Evolutionary conservation across 2,888 invertebrate species (phyloP).

Genomic region (Ariolimax columbianus): DNA sequence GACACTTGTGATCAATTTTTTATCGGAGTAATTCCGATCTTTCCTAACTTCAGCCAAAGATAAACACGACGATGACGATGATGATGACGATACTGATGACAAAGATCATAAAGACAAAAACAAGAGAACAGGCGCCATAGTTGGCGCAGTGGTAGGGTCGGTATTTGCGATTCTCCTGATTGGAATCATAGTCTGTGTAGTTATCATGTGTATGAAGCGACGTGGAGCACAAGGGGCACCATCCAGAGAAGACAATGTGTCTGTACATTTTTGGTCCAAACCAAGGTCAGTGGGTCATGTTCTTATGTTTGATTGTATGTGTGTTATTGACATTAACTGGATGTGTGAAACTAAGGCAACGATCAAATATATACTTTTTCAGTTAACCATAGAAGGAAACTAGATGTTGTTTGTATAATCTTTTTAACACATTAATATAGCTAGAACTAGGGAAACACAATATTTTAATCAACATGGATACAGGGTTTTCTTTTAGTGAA

Average conservation of each 20-base stretch:
- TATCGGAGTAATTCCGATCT: no score
- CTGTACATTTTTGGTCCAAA: not conserved
- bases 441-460: no score
- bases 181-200: not conserved
- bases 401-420: no score
- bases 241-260: not conserved
- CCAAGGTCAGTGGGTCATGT: not conserved
- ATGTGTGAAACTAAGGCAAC: no score
- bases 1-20: no score
- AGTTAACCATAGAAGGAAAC: no score
- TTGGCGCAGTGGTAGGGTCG: not conserved
- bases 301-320: no score
- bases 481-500: no score
- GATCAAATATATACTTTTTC: no score
- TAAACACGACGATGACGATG: not conserved
- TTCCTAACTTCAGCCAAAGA: not conserved
- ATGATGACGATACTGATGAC: slow-evolving; percentile 8
- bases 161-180: not conserved
- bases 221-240: not conserved
- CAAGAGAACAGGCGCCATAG: not conserved
- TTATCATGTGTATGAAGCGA: not conserved
- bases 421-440: no score
- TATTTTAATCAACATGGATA: no score
- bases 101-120: not conserved
- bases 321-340: no score